These are phyloP conservation scores for Taenioides sp. DNA, from an alignment of 2,797 vertebrate species.

Conservation along the genomic window DNA sequence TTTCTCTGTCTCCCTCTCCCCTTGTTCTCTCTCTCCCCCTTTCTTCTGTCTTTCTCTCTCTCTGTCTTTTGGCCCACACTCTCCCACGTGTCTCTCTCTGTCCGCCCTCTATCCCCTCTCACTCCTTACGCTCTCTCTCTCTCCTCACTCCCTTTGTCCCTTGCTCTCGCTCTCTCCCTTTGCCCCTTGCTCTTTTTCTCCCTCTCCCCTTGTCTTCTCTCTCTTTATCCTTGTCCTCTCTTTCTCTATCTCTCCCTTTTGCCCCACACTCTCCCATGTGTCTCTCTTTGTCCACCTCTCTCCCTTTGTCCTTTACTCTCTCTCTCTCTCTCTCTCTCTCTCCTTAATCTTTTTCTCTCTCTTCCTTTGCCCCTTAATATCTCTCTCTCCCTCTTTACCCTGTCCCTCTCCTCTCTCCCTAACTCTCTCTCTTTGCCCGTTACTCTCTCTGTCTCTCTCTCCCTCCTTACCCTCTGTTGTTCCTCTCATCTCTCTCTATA, in stretches of 20 bases:
- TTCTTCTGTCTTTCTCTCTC: slow-evolving; percentile 29
- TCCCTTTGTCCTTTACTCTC: not conserved
- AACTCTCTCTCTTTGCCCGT: not conserved
- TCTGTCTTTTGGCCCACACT: not conserved
- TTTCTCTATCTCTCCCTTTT: not conserved
- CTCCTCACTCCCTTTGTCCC: not conserved
- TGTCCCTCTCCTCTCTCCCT: not conserved
- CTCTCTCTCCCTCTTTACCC: not conserved
- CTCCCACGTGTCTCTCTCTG: slow-evolving; percentile 3
- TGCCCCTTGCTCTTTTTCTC: not conserved
- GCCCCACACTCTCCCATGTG: too few species aligned
- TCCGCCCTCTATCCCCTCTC: slow-evolving; percentile 28
- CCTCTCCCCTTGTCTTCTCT: not conserved
- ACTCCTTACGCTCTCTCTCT: not conserved
- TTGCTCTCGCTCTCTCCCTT: not conserved
- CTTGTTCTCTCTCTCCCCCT: too few species aligned
- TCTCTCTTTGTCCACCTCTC: not conserved
- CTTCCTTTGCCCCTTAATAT: not conserved
- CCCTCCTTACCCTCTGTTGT: slow-evolving; percentile 53
- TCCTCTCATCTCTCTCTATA: slow-evolving; percentile 14
- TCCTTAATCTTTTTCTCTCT: not conserved
- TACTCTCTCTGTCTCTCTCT: not conserved
- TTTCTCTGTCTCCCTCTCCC: slow-evolving; percentile 61
- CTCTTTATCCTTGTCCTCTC: too few species aligned
- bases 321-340: too few species aligned